phyloP scores from a whole-genome alignment of 1,140 invertebrate genomes.

The Ceratosolen fusciceps region DNA sequence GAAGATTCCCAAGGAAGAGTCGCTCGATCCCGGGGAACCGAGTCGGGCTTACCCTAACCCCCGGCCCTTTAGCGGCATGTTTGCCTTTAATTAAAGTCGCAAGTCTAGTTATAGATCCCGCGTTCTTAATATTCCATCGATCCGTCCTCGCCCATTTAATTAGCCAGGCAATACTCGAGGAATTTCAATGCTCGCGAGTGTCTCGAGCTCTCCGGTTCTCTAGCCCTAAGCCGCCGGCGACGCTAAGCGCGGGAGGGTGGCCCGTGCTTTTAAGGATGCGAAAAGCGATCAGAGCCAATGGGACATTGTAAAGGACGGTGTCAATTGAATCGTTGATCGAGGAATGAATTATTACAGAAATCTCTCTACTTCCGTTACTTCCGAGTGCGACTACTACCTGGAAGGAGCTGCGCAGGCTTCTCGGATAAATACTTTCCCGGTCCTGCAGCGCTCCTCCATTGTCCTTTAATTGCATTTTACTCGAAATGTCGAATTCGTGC shows the following conservation, averaged over 20 bases:
- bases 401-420: neutral
- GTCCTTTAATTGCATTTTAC: neutral
- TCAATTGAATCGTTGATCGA: conserved; percentile 43
- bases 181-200: conserved; percentile 22
- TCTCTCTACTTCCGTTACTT: neutral
- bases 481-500: neutral
- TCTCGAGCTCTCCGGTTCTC: too few relatives aligned
- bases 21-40: neutral
- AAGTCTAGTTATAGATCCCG: conserved; percentile 49
- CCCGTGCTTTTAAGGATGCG: conserved; percentile 36
- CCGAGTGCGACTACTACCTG: neutral
- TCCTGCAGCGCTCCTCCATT: neutral
- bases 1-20: neutral
- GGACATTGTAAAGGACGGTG: neutral
- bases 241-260: neutral
- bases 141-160: conserved; percentile 61
- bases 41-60: neutral
- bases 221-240: neutral
- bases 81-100: conserved; percentile 70
- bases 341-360: neutral
- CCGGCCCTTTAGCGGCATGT: conserved; percentile 56
- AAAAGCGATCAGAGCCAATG: conserved; percentile 5
- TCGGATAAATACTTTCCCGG: neutral
- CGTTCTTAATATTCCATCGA: conserved; percentile 71
- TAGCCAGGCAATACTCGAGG: conserved; percentile 48